Evolutionary conservation across 2,113 vertebrate genomes (phyloP), one percentile per base, ranked within the genome.

Genomic region (Fulmarus glacialis): DNA sequence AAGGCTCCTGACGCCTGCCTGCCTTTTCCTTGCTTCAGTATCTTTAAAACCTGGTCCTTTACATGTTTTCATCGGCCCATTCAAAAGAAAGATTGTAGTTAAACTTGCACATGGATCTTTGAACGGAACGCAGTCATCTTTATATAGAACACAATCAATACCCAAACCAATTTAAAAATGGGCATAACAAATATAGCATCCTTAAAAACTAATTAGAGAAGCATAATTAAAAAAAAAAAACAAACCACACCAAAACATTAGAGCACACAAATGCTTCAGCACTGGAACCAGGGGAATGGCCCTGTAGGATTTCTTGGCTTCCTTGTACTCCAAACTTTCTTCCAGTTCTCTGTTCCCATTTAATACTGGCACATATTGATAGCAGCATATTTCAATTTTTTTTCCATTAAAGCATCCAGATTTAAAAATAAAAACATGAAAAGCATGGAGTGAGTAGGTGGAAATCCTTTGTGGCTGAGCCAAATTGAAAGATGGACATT

Each of bases 401-500:
- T 32, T 12, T 2, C 8, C 71, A 82, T 82, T 52, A 85, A 96
- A 96, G 87, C 78, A 84, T 90, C 29, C 64, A 77, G 55, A 68
- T 84, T 96, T 68, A 75, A 91, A 96, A 97, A 89, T 80, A 81
- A 97, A 98, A 83, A 73, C 32, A 87, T 58, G 53, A 59, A 85
- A 96, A 96, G 66, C 60, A 11, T 9, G 48, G 58, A 72, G 90
- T 6, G 70, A 92, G 93, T 47, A 96, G 87, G 97, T 97, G 62
- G 93, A 96, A 97, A 77, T 71, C 70, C 81, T 96, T 97, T 97
- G 96, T 96, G 96, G 86, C 66, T 38, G 40, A 97, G 86, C 94
- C 89, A 98, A 93, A 94, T 47, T 38, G 93, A 94, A 93, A 93
- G 81, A 87, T 85, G 89, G 75, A 85, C 93, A 71, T 81, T 84